A percentile compares a stretch with the other conserved stretches of the same genome.
Conservation (phyloP, 2,888 invertebrate genomes). For the Orthosia incerta region DNA sequence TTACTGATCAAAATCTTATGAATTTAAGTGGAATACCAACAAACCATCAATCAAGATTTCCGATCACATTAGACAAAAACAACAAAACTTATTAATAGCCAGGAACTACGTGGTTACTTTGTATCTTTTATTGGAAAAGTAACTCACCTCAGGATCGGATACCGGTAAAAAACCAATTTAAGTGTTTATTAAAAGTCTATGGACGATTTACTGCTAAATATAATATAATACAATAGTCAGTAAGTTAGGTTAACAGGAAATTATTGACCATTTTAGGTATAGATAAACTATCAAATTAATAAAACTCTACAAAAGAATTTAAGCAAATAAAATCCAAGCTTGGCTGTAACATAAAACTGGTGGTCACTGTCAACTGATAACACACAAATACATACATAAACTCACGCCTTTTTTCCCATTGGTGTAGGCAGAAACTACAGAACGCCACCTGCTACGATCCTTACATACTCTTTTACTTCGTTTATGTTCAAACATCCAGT, state of each 20-base stretch:
- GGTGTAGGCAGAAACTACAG: no score
- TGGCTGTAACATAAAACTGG: rapidly evolving
- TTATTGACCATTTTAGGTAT: no score
- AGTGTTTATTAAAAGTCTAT: slow-evolving; percentile 7
- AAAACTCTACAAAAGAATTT: not conserved
- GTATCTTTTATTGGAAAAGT: not conserved
- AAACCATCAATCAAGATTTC: not conserved
- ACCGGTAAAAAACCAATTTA: not conserved
- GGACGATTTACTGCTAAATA: not conserved
- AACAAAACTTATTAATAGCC: not conserved
- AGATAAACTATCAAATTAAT: not conserved
- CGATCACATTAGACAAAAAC: not conserved
- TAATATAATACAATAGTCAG: not conserved
- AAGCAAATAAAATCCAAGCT: not conserved
- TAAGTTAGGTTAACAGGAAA: not conserved
- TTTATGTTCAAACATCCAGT: no score
- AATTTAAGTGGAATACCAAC: not conserved
- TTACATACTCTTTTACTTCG: no score
- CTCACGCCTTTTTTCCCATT: no score
- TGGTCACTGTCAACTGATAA: not conserved
- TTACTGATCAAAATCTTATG: not conserved
- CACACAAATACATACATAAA: no score
- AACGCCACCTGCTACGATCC: no score
- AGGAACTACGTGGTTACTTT: not conserved
- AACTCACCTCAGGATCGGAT: not conserved